Evolutionary conservation across 1,140 invertebrate species (phyloP).

Genomic region (Eumeta japonica): DNA sequence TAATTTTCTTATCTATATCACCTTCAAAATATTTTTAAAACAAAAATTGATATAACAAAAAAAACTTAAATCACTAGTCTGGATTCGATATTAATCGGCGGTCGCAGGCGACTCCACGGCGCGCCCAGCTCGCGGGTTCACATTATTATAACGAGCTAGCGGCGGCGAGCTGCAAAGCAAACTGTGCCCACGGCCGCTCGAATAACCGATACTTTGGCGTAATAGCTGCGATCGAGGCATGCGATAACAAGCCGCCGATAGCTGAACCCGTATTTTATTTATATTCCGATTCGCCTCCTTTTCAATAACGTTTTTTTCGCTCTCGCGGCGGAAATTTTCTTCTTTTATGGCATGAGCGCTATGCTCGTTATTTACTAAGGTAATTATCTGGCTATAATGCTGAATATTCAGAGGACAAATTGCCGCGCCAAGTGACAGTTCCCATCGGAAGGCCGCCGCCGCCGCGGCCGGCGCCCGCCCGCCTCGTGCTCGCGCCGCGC

Average conservation of each 20-base stretch:
- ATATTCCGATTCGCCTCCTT: slow-evolving; percentile 54
- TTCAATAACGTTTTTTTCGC: slow-evolving; percentile 55
- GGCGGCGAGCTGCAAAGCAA: slow-evolving; percentile 44
- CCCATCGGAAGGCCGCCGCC: slow-evolving; percentile 12
- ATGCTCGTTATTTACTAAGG: slow-evolving; percentile 48
- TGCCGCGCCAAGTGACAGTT: slow-evolving; percentile 22
- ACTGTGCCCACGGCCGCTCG: slow-evolving; percentile 45
- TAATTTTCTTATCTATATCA: no score
- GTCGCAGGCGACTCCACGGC: slow-evolving; percentile 25
- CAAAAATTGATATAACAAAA: no score
- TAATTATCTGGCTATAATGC: slow-evolving; percentile 46
- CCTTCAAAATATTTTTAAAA: no score
- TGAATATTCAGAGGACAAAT: slow-evolving; percentile 43
- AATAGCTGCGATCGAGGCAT: slow-evolving; percentile 50
- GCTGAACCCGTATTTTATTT: slow-evolving; percentile 58
- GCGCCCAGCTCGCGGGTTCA: slow-evolving; percentile 48
- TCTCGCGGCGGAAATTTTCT: slow-evolving; percentile 50
- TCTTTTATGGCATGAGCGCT: slow-evolving; percentile 45
- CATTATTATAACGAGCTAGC: slow-evolving; percentile 56
- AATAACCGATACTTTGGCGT: slow-evolving; percentile 53
- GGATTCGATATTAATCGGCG: no score
- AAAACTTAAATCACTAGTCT: no score
- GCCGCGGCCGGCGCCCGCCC: no score
- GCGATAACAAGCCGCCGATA: slow-evolving; percentile 57
- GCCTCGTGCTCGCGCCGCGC: no score